Percentiles rank a stretch among this genome's conserved stretches.
phyloP scores from a whole-genome alignment of 2,888 invertebrate species.

The Pemphredon lugubris region DNA sequence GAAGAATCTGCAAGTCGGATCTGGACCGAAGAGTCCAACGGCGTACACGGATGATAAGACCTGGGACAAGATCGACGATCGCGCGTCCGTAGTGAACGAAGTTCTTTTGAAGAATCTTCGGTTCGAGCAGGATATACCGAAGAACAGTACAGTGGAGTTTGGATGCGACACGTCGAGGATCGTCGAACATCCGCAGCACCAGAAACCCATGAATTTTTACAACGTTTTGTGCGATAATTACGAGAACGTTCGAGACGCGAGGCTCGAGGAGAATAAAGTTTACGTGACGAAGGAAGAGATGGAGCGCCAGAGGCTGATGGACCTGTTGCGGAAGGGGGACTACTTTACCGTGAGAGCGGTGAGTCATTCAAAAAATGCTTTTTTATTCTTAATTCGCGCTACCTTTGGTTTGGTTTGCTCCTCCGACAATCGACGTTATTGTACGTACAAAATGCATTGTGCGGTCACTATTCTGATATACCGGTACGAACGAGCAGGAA shows the following conservation, averaged over 20 bases:
- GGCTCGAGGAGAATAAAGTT: constrained; percentile 64
- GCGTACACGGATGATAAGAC: constrained; percentile 19
- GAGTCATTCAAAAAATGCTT: constrained; percentile 56
- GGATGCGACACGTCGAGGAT: constrained; percentile 36
- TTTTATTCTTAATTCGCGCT: constrained; percentile 1
- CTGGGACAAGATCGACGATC: constrained; percentile 31
- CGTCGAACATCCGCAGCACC: constrained; percentile 50
- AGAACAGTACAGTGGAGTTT: constrained; percentile 46
- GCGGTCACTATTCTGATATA: too few species aligned
- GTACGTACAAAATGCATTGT: too few species aligned
- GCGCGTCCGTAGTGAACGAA: constrained; percentile 68
- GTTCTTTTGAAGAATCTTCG: constrained; percentile 72
- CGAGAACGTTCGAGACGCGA: constrained; percentile 59
- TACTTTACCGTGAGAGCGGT: constrained; percentile 72
- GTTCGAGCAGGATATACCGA: constrained; percentile 72
- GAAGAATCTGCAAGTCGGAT: too few species aligned
- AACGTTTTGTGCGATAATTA: constrained; percentile 74
- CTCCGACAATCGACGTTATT: background rate
- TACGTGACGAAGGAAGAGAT: constrained; percentile 74
- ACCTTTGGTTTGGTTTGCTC: background rate
- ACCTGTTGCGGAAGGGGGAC: constrained; percentile 70
- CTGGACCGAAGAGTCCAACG: background rate
- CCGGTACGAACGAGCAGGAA: too few species aligned
- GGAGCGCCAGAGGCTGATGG: constrained; percentile 73
- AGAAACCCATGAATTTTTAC: constrained; percentile 68